Conservation (phyloP, 2,888 invertebrate species). For the Cylloceria caligata region DNA sequence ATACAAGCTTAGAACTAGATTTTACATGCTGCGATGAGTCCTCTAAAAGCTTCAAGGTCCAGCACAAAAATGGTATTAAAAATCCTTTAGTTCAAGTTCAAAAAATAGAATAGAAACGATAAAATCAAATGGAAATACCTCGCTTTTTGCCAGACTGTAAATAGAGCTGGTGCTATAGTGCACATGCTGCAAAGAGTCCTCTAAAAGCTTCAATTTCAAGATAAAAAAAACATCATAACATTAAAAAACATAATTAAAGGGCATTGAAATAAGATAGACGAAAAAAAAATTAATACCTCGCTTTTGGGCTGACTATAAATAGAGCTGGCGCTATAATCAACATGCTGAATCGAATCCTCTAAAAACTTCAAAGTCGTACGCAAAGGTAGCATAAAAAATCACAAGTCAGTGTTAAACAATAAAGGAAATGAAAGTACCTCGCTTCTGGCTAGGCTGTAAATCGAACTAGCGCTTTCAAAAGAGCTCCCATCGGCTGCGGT, state of each 20-base stretch:
- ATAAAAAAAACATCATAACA: not conserved
- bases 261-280: not conserved
- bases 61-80: not conserved
- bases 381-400: constrained; percentile 2
- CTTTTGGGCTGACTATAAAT: constrained; percentile 91
- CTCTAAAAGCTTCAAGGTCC: constrained; percentile 18
- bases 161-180: constrained; percentile 90
- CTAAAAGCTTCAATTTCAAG: constrained; percentile 2
- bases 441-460: constrained; percentile 91
- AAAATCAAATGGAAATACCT: constrained; percentile 80
- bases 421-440: constrained; percentile 84
- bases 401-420: not conserved
- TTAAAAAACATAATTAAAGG: not conserved
- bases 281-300: constrained; percentile 84
- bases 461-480: constrained; percentile 94
- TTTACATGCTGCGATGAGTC: constrained; percentile 20
- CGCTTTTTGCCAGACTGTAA: constrained; percentile 91
- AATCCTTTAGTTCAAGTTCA: not conserved
- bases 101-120: not conserved
- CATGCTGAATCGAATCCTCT: constrained; percentile 25
- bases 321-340: constrained; percentile 89
- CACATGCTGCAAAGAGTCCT: constrained; percentile 10
- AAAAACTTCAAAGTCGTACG: not conserved
- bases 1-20: not conserved
- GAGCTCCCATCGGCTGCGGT: constrained; percentile 90